Percentiles rank a stretch among this genome's conserved stretches.
Conservation (phyloP, 2,888 invertebrate species). For the Cenopis cana region DNA sequence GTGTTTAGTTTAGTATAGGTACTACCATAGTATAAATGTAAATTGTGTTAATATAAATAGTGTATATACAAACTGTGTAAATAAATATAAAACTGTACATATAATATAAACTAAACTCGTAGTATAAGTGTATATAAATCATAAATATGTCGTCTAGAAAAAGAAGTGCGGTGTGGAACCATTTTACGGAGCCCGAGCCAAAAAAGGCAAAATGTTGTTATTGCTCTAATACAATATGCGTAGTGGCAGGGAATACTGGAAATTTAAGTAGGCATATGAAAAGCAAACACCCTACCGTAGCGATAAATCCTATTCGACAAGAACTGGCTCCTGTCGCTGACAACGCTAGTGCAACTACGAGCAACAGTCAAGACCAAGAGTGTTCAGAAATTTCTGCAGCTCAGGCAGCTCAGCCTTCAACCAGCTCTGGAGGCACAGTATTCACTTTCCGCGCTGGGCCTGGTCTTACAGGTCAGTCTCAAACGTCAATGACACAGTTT, state of each 20-base stretch:
- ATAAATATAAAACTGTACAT: no score
- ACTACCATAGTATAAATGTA: no score
- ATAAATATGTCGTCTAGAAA: conserved; percentile 22
- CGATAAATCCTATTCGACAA: conserved; percentile 24
- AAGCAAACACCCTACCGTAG: conserved; percentile 39
- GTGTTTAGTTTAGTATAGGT: no score
- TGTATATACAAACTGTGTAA: no score
- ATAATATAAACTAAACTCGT: no score
- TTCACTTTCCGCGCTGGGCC: neutral
- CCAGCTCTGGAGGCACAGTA: neutral
- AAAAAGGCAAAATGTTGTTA: conserved; percentile 40
- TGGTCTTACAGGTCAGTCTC: neutral
- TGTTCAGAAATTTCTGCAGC: no score
- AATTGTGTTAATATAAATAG: no score
- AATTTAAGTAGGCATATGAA: conserved; percentile 43
- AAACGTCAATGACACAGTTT: conserved; percentile 7
- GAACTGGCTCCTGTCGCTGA: conserved; percentile 15
- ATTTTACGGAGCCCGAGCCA: conserved; percentile 32
- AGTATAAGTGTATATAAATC: no score
- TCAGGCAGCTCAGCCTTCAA: neutral
- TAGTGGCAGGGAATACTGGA: conserved; percentile 41
- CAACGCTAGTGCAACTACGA: neutral
- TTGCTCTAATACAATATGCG: conserved; percentile 35
- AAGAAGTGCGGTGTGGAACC: conserved; percentile 42
- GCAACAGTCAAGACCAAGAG: no score